phyloP scores from a whole-genome alignment of 2,888 invertebrate species.

The Amphipyra berbera region DNA sequence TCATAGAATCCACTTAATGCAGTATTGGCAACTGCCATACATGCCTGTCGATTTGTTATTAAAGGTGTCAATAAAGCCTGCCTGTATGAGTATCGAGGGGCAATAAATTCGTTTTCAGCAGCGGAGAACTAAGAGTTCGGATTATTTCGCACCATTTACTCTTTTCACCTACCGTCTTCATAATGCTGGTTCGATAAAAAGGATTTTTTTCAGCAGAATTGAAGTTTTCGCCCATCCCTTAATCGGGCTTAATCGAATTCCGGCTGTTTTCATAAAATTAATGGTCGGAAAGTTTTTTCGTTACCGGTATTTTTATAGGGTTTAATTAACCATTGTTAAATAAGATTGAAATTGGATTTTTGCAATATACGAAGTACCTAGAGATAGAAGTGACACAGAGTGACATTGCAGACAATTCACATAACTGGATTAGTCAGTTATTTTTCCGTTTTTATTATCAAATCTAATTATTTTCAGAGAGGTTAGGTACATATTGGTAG shows the following conservation, averaged over 20 bases:
- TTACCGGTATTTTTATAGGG: slow-evolving; percentile 30
- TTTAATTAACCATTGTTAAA: slow-evolving; percentile 41
- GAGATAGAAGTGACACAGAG: too few relatives aligned
- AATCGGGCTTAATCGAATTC: slow-evolving; percentile 77
- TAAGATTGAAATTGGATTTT: slow-evolving; percentile 10
- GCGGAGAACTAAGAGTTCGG: slow-evolving; percentile 87
- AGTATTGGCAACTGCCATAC: slow-evolving; percentile 42
- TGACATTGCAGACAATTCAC: too few relatives aligned
- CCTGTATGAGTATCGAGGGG: slow-evolving; percentile 78
- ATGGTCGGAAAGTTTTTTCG: slow-evolving; percentile 43
- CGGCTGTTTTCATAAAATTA: slow-evolving; percentile 60
- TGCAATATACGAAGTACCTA: slow-evolving; percentile 2
- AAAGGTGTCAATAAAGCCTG: slow-evolving; percentile 83
- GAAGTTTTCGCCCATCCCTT: slow-evolving; percentile 79
- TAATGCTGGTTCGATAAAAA: slow-evolving; percentile 82
- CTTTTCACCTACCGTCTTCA: slow-evolving; percentile 86
- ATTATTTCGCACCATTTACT: slow-evolving; percentile 89
- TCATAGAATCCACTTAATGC: slow-evolving; percentile 34
- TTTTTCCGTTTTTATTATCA: too few relatives aligned
- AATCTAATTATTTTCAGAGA: too few relatives aligned
- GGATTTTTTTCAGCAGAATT: slow-evolving; percentile 80
- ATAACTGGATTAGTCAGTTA: too few relatives aligned
- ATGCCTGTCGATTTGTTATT: slow-evolving; percentile 56
- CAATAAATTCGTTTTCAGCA: slow-evolving; percentile 88
- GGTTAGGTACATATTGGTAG: too few relatives aligned